Conservation (phyloP, 2,888 invertebrate species). For the Lasiommata megera region DNA sequence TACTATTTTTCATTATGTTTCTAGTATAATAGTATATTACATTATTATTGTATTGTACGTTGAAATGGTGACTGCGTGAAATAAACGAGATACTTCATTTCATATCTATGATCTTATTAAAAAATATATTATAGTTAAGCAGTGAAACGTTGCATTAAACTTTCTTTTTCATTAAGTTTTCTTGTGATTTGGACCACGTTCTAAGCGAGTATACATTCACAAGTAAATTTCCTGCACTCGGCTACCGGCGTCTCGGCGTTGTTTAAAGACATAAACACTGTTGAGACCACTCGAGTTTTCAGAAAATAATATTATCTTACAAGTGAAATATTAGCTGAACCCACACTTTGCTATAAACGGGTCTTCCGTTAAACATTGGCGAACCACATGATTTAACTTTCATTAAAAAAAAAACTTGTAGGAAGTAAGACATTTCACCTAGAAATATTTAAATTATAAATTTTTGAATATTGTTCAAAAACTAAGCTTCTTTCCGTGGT, state of each 20-base stretch:
- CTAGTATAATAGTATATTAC: too few relatives aligned
- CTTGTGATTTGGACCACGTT: conserved; percentile 35
- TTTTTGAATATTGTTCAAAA: background rate
- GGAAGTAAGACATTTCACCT: too few relatives aligned
- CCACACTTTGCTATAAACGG: conserved; percentile 8
- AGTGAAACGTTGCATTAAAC: too few relatives aligned
- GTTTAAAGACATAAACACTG: conserved; percentile 46
- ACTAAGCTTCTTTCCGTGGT: background rate
- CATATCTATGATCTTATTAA: too few relatives aligned
- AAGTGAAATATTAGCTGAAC: conserved; percentile 32
- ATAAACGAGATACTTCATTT: too few relatives aligned
- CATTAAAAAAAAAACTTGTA: background rate
- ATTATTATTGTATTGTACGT: too few relatives aligned
- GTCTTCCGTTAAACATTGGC: conserved; percentile 17
- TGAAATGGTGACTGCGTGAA: too few relatives aligned
- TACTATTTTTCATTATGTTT: too few relatives aligned
- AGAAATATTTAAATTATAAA: too few relatives aligned
- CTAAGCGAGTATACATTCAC: conserved; percentile 20
- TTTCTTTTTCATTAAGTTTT: too few relatives aligned
- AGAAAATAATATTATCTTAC: conserved; percentile 41
- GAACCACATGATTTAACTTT: conserved; percentile 7
- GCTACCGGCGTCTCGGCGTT: conserved; percentile 44
- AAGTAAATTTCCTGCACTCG: conserved; percentile 37
- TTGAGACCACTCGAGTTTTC: conserved; percentile 49
- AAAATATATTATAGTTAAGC: too few relatives aligned